Base-by-base conservation (phyloP, 2,888 invertebrate genomes). In the Tipula lateralis region DNA sequence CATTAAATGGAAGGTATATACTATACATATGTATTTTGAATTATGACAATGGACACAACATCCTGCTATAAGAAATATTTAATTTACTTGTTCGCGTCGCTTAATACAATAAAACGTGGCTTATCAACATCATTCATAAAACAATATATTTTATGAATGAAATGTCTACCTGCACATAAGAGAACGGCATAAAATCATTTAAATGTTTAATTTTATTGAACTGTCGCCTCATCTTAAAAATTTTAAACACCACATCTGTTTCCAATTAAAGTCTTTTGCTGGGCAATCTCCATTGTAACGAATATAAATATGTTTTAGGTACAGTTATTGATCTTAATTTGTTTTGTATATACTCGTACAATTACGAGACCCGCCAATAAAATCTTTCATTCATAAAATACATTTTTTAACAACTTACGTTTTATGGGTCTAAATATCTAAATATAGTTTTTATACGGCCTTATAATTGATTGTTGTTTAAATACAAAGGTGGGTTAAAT, bases 341-440 rank as follows among this genome's bases (percentile, higher is more conserved):
- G 6, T 44, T 19, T 66, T 66, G 13, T 66, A 9, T 19, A 24
- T 66, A 6, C 2, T 66, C 66, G 24, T 66, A 19, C 66, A 66
- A 66, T 66, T 66, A 66, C 0, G n/a, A 13, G 7, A 19, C 16
- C 39, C 39, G 24, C 66, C 66, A 66, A 66, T 66, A 66, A 66
- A 66, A 66, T 24, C 66, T 66, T 66, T 66, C 66, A 66, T 66
- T 66, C 66, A 66, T 66, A 66, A 50, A 66, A 24, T 66, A 66
- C n/a, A n/a, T 19, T 50, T 50, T 6, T 16, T 50, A n/a, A 19
- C 6, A 50, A 16, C 19, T n/a, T n/a, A n/a, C n/a, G n/a, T n/a
- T n/a, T n/a, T n/a, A n/a, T n/a, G n/a, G 39, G 32, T 9, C 5
- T 32, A n/a, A 32, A 50, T 19, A 50, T 50, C 19, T 50, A 50